These are phyloP conservation scores for Lutraria lutraria DNA, from an alignment of 2,888 invertebrate genomes.

Conservation along the genomic window DNA sequence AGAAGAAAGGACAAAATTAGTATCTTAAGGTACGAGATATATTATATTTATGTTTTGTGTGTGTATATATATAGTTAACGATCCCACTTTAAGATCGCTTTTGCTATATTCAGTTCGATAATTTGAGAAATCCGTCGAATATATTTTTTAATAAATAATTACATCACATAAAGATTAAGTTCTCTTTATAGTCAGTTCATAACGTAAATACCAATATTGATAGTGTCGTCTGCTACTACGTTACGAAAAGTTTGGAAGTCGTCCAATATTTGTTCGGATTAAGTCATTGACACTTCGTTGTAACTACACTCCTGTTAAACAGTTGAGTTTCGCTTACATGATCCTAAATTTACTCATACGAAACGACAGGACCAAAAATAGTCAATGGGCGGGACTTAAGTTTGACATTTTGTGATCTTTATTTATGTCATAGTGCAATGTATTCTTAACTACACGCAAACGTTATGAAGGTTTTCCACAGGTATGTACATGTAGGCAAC, in stretches of 20 bases:
- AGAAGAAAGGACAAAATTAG: no score
- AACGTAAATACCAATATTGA: slow-evolving; percentile 5
- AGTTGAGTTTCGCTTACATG: background rate
- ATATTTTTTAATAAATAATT: background rate
- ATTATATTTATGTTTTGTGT: no score
- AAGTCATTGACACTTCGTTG: background rate
- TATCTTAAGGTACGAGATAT: no score
- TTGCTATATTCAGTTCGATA: no score
- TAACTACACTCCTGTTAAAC: slow-evolving; percentile 17
- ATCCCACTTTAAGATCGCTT: no score
- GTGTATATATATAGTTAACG: no score
- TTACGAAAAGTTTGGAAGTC: background rate
- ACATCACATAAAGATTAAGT: background rate
- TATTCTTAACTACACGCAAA: background rate
- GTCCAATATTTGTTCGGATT: background rate
- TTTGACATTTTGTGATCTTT: background rate
- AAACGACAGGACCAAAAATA: slow-evolving; percentile 44
- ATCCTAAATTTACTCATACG: slow-evolving; percentile 38
- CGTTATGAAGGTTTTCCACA: background rate
- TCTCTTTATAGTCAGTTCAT: background rate
- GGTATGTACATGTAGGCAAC: background rate
- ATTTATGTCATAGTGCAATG: background rate
- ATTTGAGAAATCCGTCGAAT: no score
- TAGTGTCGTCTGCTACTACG: slow-evolving; percentile 19
- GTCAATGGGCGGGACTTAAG: slow-evolving; percentile 33